Percentiles rank a stretch among this genome's conserved stretches.
Evolutionary conservation across 2,797 vertebrate genomes (phyloP).

Genomic region (Enteromius fasciolatus): DNA sequence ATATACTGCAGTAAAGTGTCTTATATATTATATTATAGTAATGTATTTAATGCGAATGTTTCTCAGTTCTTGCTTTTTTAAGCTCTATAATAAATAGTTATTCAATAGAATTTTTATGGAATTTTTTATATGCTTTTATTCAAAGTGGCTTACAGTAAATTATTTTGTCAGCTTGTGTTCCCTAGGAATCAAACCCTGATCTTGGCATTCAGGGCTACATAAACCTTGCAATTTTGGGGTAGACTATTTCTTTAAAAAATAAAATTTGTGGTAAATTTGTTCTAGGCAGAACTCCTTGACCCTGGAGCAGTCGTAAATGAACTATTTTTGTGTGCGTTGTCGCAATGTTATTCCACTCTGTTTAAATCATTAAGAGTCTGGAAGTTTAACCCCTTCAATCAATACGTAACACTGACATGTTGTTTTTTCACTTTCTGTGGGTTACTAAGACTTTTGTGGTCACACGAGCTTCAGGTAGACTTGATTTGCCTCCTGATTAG

Average conservation of each 20-base stretch:
- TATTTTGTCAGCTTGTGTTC: not conserved
- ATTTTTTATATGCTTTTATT: not conserved
- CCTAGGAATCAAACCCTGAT: not conserved
- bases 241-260: conserved; percentile 18
- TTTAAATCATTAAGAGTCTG: conserved; percentile 27
- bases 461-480: not conserved
- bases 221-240: not conserved
- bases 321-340: not conserved
- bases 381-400: conserved; percentile 23
- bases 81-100: too few species aligned
- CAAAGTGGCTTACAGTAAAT: not conserved
- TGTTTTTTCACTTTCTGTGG: not conserved
- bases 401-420: not conserved
- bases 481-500: conserved; percentile 6
- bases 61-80: too few species aligned
- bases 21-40: too few species aligned
- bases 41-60: not conserved
- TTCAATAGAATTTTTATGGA: too few species aligned
- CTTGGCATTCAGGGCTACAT: not conserved
- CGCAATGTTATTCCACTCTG: conserved; percentile 18
- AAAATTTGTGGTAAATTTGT: not conserved
- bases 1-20: too few species aligned
- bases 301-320: not conserved
- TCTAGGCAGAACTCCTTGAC: conserved; percentile 20
- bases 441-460: conserved; percentile 5